Evolutionary conservation across 2,888 invertebrate genomes (phyloP), one percentile per base, ranked within the genome.

Genomic region (Didymodactylos carnosus): DNA sequence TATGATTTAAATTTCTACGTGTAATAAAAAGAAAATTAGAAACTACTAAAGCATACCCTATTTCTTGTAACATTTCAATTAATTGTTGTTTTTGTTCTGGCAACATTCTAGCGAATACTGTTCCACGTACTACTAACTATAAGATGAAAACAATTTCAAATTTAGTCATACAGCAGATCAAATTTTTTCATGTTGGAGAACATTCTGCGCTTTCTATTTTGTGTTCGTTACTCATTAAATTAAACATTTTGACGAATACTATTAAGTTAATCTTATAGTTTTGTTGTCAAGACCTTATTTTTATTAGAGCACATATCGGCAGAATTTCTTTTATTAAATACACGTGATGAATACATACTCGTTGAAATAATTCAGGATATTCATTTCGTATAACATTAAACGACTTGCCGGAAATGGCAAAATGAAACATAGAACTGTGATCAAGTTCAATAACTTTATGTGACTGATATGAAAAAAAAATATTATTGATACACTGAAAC

Each of bases 21-120:
- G n/a, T n/a, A n/a, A n/a, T n/a, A n/a, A n/a, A n/a, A n/a, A n/a
- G n/a, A n/a, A n/a, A n/a, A n/a, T n/a, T n/a, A n/a, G n/a, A n/a
- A n/a, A n/a, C n/a, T n/a, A n/a, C n/a, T 13, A 29, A 8, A 35
- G 51, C 74, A 46, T 71, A 74, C 74, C 74, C 74, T 23, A 74
- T 35, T 1, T 87, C 88, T 81, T 94, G 94, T 72, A 94, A 86
- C 80, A 91, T 90, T 77, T 91, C 88, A 1, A 95, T 88, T 0
- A 94, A 86, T 78, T 94, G 91, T 77, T 93, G 93, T 79, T 95
- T 95, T 84, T 94, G 94, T 78, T 94, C 94, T 0, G 94, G 92
- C 5, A 91, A 89, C 93, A 94, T 94, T 71, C 94, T 86, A 0
- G 94, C 94, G 85, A 93, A 94, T 76, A 94, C 90, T 0, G 89